These are phyloP conservation scores for Florisuga fusca DNA, from an alignment of 2,797 vertebrate species.

Conservation along the genomic window DNA sequence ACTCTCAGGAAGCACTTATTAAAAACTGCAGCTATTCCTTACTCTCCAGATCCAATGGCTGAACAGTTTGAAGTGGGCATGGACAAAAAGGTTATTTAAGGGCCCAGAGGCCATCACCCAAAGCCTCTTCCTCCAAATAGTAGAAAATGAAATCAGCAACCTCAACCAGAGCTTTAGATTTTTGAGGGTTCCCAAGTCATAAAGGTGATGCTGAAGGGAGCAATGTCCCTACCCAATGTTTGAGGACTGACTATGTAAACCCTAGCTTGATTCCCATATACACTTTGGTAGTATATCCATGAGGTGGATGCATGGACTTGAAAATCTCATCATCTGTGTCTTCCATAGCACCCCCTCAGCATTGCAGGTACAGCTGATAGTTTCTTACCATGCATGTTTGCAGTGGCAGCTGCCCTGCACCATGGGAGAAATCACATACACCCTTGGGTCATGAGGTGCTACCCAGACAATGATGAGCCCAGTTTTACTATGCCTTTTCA, in stretches of 20 bases:
- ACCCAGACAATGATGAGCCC: accelerated
- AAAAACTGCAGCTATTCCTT: background rate
- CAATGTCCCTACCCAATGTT: accelerated
- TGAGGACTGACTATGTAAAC: background rate
- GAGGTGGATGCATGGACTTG: background rate
- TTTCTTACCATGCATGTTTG: accelerated
- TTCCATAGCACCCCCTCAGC: background rate
- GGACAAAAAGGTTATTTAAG: background rate
- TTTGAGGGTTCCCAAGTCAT: background rate
- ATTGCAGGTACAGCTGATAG: background rate
- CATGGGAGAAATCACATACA: background rate
- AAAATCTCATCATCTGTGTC: background rate
- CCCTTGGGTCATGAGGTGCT: accelerated
- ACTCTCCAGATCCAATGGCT: background rate
- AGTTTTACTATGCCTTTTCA: background rate
- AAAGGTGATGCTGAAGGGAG: background rate
- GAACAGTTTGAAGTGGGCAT: background rate
- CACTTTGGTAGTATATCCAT: background rate
- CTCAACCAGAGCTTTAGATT: background rate
- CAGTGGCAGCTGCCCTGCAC: background rate
- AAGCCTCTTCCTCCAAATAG: background rate
- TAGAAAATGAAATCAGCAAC: background rate
- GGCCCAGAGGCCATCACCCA: background rate
- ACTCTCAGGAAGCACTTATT: background rate
- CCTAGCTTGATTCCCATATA: background rate